Conservation (phyloP, 2,797 vertebrate genomes). For the Tadarida brasiliensis region DNA sequence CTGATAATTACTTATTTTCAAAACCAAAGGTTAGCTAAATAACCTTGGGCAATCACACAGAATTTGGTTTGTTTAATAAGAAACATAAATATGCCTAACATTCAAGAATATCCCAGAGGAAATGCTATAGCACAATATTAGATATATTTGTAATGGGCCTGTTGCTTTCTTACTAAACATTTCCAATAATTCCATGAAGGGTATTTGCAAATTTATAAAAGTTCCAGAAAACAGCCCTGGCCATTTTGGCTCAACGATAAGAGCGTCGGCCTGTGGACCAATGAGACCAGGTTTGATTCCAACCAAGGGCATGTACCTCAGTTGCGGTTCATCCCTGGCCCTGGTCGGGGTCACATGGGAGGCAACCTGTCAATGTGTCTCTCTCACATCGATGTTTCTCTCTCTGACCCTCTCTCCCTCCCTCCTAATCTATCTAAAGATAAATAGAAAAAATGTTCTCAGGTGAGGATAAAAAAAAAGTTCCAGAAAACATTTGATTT, state of each 20-base stretch:
- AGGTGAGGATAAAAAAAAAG: not conserved
- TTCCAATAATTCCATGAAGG: not conserved
- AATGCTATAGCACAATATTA: not conserved
- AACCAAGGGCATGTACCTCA: too few relatives aligned
- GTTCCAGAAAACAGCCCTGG: not conserved
- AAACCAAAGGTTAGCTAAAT: not conserved
- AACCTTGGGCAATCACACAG: not conserved
- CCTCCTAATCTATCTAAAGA: too few relatives aligned
- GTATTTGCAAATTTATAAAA: constrained; percentile 37
- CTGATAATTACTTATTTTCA: not conserved
- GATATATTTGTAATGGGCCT: not conserved
- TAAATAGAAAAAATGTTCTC: too few relatives aligned
- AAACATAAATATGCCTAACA: not conserved
- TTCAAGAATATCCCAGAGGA: not conserved
- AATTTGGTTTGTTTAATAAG: constrained; percentile 27
- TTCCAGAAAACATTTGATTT: not conserved
- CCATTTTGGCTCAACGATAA: too few relatives aligned
- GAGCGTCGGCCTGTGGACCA: too few relatives aligned
- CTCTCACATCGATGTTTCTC: too few relatives aligned
- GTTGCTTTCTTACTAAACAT: not conserved
- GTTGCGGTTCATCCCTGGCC: too few relatives aligned
- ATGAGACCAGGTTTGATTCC: too few relatives aligned
- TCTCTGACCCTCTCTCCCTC: too few relatives aligned
- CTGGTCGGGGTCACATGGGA: too few relatives aligned
- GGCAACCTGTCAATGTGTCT: too few relatives aligned